Percentiles rank a stretch among this genome's conserved stretches.
These are phyloP conservation scores for Muscicapa comitata DNA, from an alignment of 2,797 vertebrate species.

Conservation along the genomic window DNA sequence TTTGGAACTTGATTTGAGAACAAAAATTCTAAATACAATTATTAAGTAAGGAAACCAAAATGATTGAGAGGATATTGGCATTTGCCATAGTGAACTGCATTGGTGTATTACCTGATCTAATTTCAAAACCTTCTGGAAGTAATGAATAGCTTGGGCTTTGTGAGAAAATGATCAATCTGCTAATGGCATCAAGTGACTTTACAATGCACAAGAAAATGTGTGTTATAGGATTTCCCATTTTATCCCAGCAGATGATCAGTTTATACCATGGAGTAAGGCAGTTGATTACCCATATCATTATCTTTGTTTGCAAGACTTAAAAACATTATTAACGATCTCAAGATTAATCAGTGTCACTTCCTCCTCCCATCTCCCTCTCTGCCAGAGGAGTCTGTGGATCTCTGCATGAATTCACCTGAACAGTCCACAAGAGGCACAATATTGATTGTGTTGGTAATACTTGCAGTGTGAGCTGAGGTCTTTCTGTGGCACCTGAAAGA, in stretches of 20 bases:
- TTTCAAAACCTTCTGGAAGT: conserved; percentile 29
- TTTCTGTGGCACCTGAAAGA: background rate
- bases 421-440: background rate
- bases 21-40: background rate
- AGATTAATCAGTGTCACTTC: conserved; percentile 36
- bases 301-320: conserved; percentile 7
- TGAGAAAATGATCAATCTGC: background rate
- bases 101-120: background rate
- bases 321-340: background rate
- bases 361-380: background rate
- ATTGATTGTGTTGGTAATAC: background rate
- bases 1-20: background rate
- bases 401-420: background rate
- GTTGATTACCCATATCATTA: conserved; percentile 23
- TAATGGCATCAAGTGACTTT: conserved; percentile 27
- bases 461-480: background rate
- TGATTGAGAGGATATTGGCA: background rate
- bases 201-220: conserved; percentile 19
- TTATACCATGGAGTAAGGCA: background rate
- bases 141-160: background rate
- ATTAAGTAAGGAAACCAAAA: background rate
- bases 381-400: background rate
- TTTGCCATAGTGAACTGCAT: background rate
- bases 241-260: conserved; percentile 17
- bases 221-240: conserved; percentile 30